Evolutionary conservation across 2,797 vertebrate species (phyloP).

Genomic region (Channallabes apus): DNA sequence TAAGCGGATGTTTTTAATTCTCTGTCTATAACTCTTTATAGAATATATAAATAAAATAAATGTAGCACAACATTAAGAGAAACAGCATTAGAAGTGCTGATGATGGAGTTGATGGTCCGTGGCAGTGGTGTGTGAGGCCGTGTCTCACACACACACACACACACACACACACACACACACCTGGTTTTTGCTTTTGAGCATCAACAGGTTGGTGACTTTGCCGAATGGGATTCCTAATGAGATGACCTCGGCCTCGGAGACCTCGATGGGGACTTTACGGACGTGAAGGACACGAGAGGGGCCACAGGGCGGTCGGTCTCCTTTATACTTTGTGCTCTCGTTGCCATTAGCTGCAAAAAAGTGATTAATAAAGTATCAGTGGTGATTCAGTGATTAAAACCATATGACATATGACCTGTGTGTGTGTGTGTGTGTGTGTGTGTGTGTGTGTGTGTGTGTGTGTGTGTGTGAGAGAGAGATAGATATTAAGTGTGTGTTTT

Average conservation of each 20-base stretch:
- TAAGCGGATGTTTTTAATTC: background rate
- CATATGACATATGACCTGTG: background rate
- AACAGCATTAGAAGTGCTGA: background rate
- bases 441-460: too few relatives aligned
- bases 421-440: background rate
- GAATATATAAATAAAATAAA: background rate
- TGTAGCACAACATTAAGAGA: background rate
- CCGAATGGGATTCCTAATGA: constrained; percentile 88
- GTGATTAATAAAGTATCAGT: background rate
- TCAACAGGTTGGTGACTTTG: constrained; percentile 86
- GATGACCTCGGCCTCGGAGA: constrained; percentile 84
- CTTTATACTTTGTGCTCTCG: constrained; percentile 78
- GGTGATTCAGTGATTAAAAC: background rate
- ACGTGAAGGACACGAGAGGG: constrained; percentile 89
- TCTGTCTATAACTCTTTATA: too few relatives aligned
- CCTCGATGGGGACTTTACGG: constrained; percentile 80
- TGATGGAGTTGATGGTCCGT: background rate
- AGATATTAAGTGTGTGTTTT: background rate
- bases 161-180: constrained; percentile 60
- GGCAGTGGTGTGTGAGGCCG: background rate
- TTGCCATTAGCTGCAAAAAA: constrained; percentile 77
- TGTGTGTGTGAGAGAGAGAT: too few relatives aligned
- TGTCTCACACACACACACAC: background rate
- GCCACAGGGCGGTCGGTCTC: constrained; percentile 67
- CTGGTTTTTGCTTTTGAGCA: constrained; percentile 85